These are phyloP conservation scores for Microchrysa polita DNA, from an alignment of 2,888 invertebrate species.

Conservation along the genomic window DNA sequence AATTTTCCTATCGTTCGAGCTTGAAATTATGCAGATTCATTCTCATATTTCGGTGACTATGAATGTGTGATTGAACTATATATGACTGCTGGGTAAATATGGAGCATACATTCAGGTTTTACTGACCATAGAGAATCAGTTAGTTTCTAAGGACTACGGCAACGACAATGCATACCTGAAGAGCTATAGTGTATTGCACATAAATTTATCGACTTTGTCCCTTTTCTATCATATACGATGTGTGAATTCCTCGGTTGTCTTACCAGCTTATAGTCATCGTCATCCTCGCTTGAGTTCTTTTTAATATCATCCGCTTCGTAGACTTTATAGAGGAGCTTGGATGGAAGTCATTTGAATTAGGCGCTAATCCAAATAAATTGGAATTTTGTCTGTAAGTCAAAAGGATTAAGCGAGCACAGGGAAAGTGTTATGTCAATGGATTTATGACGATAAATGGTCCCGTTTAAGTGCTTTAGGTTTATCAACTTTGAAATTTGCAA, in stretches of 20 bases:
- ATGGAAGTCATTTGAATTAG: constrained; percentile 43
- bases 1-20: constrained; percentile 45
- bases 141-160: neutral
- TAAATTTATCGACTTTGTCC: neutral
- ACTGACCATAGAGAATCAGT: too few relatives aligned
- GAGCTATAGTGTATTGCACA: too few relatives aligned
- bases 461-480: constrained; percentile 32
- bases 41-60: neutral
- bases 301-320: too few relatives aligned
- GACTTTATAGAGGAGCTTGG: neutral
- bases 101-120: too few relatives aligned
- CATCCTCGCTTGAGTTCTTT: neutral
- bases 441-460: constrained; percentile 41
- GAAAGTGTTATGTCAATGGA: constrained; percentile 41
- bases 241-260: neutral
- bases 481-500: constrained; percentile 22
- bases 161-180: too few relatives aligned
- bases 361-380: constrained; percentile 47
- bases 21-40: constrained; percentile 22
- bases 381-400: constrained; percentile 43
- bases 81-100: too few relatives aligned
- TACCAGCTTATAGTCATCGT: neutral
- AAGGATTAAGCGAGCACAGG: constrained; percentile 38
- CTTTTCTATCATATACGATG: neutral
- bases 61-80: neutral